These are phyloP conservation scores for Cheirogaleus medius DNA, from an alignment of 2,113 vertebrate genomes.

Conservation along the genomic window DNA sequence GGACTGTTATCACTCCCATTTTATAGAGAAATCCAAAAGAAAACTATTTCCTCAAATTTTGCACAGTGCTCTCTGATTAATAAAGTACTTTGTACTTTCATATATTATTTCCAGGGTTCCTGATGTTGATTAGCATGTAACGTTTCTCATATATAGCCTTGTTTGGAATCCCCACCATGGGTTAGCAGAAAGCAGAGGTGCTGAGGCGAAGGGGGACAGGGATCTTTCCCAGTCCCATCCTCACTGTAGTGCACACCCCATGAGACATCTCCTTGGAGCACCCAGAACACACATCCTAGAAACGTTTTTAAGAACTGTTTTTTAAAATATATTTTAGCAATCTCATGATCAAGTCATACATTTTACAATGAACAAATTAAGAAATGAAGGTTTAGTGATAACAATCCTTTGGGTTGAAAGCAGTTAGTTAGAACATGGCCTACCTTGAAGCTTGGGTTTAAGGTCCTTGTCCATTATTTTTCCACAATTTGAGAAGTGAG, in stretches of 20 bases:
- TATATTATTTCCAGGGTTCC: not conserved
- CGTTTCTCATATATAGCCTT: not conserved
- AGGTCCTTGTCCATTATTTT: not conserved
- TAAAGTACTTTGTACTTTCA: not conserved
- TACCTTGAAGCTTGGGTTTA: not conserved
- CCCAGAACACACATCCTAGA: not conserved
- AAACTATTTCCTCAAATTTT: not conserved
- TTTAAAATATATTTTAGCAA: not conserved
- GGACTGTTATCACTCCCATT: not conserved
- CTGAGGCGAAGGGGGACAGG: accelerated
- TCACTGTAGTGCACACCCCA: accelerated
- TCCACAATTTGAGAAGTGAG: not conserved
- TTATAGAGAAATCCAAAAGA: not conserved
- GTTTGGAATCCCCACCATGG: not conserved
- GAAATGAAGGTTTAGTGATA: not conserved
- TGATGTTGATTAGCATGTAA: not conserved
- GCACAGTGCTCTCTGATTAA: not conserved
- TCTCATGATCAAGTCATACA: not conserved
- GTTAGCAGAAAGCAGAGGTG: not conserved
- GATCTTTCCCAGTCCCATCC: accelerated
- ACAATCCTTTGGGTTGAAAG: not conserved
- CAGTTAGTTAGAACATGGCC: not conserved
- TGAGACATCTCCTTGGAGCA: not conserved
- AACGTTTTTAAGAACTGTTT: not conserved
- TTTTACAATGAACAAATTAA: not conserved